A percentile compares a stretch with the other conserved stretches of the same genome.
phyloP scores from a whole-genome alignment of 2,888 invertebrate genomes.

The Hemithea aestivaria region DNA sequence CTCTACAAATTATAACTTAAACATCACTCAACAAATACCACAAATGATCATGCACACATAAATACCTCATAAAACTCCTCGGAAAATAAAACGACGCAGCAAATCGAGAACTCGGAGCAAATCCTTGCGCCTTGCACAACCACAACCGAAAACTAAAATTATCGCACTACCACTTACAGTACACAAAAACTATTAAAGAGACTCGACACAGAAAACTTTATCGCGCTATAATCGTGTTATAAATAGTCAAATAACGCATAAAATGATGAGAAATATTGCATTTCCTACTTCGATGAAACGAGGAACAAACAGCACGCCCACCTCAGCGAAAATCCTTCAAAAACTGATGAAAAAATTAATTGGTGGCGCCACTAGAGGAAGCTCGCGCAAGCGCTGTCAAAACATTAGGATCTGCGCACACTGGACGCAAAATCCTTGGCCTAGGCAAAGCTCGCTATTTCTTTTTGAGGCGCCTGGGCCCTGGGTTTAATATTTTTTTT shows the following conservation, averaged over 20 bases:
- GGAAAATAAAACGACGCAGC: slow-evolving; percentile 37
- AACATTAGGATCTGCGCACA: neutral
- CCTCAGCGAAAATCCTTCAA: slow-evolving; percentile 59
- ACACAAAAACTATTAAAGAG: slow-evolving; percentile 43
- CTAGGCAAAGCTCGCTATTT: no score
- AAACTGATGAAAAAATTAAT: slow-evolving; percentile 53
- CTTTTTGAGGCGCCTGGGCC: no score
- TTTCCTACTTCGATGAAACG: slow-evolving; percentile 52
- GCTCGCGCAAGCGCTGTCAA: slow-evolving; percentile 20
- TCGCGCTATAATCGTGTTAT: slow-evolving; percentile 56
- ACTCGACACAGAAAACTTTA: slow-evolving; percentile 45
- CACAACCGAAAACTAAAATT: slow-evolving; percentile 62
- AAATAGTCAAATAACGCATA: slow-evolving; percentile 55
- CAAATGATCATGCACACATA: slow-evolving; percentile 17
- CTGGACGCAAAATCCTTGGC: no score
- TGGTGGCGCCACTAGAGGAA: slow-evolving; percentile 35
- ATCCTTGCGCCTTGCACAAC: slow-evolving; percentile 72
- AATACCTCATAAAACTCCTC: slow-evolving; percentile 46
- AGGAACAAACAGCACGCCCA: slow-evolving; percentile 52
- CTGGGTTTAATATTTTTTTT: no score
- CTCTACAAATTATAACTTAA: slow-evolving; percentile 13
- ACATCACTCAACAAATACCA: slow-evolving; percentile 16
- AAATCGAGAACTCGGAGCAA: slow-evolving; percentile 47
- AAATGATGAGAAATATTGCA: slow-evolving; percentile 56
- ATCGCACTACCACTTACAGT: slow-evolving; percentile 50